phyloP scores from a whole-genome alignment of 2,797 vertebrate species.

The Moxostoma hubbsi region DNA sequence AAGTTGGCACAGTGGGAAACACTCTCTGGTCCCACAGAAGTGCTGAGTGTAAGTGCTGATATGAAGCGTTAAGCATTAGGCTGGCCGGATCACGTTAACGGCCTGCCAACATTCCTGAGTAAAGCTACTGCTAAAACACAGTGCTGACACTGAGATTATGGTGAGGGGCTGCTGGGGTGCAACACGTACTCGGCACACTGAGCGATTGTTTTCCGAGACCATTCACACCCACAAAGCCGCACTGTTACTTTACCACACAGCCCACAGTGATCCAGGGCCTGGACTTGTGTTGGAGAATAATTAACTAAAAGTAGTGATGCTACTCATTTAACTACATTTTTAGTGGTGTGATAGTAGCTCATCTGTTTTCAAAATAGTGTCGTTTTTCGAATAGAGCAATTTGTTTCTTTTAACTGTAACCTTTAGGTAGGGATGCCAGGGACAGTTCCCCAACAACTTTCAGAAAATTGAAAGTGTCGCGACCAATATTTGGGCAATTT shows the following conservation, averaged over 20 bases:
- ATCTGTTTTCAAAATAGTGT: constrained; percentile 3
- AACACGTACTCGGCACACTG: constrained; percentile 47
- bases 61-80: constrained; percentile 62
- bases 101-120: constrained; percentile 57
- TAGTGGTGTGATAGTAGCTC: not conserved
- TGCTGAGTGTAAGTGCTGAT: constrained; percentile 51
- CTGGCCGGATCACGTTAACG: constrained; percentile 39
- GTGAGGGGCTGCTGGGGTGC: constrained; percentile 34
- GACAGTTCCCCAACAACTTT: too few relatives aligned
- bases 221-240: constrained; percentile 10
- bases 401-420: too few relatives aligned
- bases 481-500: too few relatives aligned
- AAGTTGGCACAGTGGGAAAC: constrained; percentile 12
- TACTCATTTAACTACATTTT: not conserved
- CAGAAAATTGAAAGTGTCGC: too few relatives aligned
- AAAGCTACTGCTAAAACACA: constrained; percentile 58
- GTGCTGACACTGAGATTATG: constrained; percentile 58
- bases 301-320: not conserved
- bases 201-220: constrained; percentile 49
- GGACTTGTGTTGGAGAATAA: not conserved
- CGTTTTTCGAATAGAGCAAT: not conserved
- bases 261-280: not conserved
- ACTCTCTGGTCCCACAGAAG: constrained; percentile 14
- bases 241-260: not conserved
- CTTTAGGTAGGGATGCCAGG: too few relatives aligned